Conservation (phyloP, 2,113 vertebrate species). For the Vombatus ursinus region DNA sequence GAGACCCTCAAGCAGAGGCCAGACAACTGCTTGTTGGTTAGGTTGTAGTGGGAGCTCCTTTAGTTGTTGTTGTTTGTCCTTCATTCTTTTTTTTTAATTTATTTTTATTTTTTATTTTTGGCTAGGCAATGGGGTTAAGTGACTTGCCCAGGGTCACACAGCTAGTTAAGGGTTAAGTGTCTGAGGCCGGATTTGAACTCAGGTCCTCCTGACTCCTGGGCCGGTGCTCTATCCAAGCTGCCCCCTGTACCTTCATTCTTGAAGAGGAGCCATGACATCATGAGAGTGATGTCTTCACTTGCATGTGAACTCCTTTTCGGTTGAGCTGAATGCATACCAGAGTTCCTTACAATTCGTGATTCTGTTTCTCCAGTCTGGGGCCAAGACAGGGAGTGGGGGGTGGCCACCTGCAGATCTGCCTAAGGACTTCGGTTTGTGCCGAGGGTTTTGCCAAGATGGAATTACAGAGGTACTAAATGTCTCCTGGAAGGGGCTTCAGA, state of each 20-base stretch:
- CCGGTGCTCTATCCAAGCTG: too few relatives aligned
- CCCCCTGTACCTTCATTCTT: too few relatives aligned
- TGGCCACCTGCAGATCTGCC: background rate
- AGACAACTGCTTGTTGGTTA: background rate
- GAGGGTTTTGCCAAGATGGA: background rate
- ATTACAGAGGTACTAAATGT: background rate
- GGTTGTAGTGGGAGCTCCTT: background rate
- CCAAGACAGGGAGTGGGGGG: background rate
- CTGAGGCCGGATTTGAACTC: too few relatives aligned
- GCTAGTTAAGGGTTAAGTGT: too few relatives aligned
- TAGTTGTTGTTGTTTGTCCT: too few relatives aligned
- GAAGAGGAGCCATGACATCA: background rate
- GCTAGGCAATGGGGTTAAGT: too few relatives aligned
- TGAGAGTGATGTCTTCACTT: background rate
- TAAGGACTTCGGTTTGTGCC: background rate
- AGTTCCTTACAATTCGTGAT: background rate
- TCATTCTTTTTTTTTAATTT: too few relatives aligned
- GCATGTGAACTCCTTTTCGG: background rate
- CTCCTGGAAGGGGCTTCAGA: background rate
- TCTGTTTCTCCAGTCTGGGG: background rate
- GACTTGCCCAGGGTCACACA: too few relatives aligned
- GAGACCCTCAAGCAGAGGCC: background rate
- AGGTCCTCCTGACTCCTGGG: too few relatives aligned
- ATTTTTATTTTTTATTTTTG: too few relatives aligned
- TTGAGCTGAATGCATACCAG: background rate